Evolutionary conservation across 2,888 invertebrate genomes (phyloP), one percentile per base, ranked within the genome.

Genomic region (Euplexia lucipara): DNA sequence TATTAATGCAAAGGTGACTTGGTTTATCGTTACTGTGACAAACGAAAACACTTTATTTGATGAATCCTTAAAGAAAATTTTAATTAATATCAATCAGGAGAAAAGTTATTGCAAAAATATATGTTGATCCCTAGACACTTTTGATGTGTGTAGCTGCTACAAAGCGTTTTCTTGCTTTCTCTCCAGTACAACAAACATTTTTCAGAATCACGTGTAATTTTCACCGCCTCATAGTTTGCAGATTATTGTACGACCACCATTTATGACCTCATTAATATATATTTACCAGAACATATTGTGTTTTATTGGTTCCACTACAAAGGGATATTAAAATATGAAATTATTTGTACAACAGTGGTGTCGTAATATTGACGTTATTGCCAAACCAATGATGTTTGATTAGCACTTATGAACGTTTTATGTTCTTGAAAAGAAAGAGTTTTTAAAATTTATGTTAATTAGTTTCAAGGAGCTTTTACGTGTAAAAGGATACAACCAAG

Each of bases 251-350:
- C 8, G 9, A 48, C 14, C 7, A 20, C 44, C 14, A 47, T 53
- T 52, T 44, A 71, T 48, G 20, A 41, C 32, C 16, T 26, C 12
- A 71, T 47, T 45, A 18, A 32, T 14, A 12, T 56, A 35, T 56
- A 1, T 57, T 34, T 39, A 58, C n/a, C 10, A 35, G 41, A 53
- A 65, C 44, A 57, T 37, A 30, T 12, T n/a, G 14, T 14, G 16
- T 73, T 56, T 72, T 67, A 59, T 52, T 60, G 51, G 20, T 68
- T 10, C 4, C 14, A 35, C 37, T 44, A 72, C 74, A 72, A 72
- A 53, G 56, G 62, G 48, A 44, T 68, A 74, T 53, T 69, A 70
- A 73, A 61, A 44, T 45, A 42, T 20, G 5, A 41, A 65, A 51
- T 56, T 37, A 42, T 71, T 34, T 66, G 32, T 37, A 16, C 53